Evolutionary conservation across 2,113 vertebrate genomes (phyloP), one percentile per base, ranked within the genome.

Genomic region (Cephalophus harveyi): DNA sequence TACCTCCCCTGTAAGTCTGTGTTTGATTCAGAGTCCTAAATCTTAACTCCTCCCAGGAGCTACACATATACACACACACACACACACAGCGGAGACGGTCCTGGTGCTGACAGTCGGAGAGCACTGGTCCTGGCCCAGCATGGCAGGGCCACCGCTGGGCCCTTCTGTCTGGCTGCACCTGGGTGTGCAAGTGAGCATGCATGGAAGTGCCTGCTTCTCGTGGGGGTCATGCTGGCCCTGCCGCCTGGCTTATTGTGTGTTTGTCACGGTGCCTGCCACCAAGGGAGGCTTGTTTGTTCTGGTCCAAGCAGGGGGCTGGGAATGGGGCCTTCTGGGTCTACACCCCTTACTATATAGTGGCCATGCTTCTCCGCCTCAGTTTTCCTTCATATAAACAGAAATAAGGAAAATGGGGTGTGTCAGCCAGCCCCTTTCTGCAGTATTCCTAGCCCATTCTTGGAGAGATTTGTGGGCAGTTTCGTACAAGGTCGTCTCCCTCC

Each of bases 21-120:
- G 57, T 59, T 91, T 88, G 50, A 93, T 94, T 96, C 95, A 90
- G 86, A 97, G 59, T 91, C 97, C 76, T 67, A 87, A 86, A 87
- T 83, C 91, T 89, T 67, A 92, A 85, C 67, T 97, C 93, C 93
- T 97, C 67, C 84, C 46, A 27, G 79, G 78, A 59, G 27, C 59
- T 28, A 62, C 60, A 62, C 33, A 62, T 28, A 62, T 28, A 67
- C 64, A 67, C 40, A 43, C 40, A 62, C 60, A 62, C 33, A 62
- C 60, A 62, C 60, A 67, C 64, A 67, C 40, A 40, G 97, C 94
- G 1, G 89, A 85, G 96, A 97, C 43, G 76, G 96, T 95, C 96
- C 96, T 97, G 96, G 98, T 94, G 97, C 97, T 97, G 97, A 98
- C 98, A 97, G 96, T 95, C 96, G 87, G 89, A 94, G 95, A 87